Base-by-base conservation (phyloP, 2,797 vertebrate genomes). In the Calcarius lapponicus region DNA sequence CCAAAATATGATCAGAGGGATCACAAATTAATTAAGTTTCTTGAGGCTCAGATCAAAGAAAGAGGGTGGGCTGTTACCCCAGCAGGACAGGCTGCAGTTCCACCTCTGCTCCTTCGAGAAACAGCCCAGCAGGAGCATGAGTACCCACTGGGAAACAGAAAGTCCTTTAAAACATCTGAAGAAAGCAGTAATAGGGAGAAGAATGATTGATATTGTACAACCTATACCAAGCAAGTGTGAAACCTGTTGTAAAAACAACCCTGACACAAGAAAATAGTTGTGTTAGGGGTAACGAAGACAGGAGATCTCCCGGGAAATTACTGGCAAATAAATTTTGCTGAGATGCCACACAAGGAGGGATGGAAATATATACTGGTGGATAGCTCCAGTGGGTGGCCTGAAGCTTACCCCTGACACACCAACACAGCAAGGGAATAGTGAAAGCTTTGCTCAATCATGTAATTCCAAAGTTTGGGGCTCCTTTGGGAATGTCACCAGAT, bases 1-100 rank as follows among this genome's bases (percentile, higher is more conserved):
- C 57, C 36, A 50, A 40, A 61, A n/a, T n/a, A 50, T 0, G 0
- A 75, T 16, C 57, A 61, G 8, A 50, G 6, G 4, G 13, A 61
- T n/a, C 29, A 40, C 6, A 61, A 50, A 50, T 40, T 36, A 48
- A 74, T 38, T 40, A 22, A 17, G 19, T 51, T n/a, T 40, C 36
- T 28, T 21, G 26, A n/a, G 11, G 29, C 57, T 40, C 45, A 61
- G 45, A 61, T 17, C 45, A 51, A 50, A 40, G 28, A 32, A 40
- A 15, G 22, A n/a, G 73, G 36, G 11, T 61, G 73, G 13, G 57
- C 34, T 61, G 57, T 28, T 13, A 51, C 11, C 10, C 17, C 2
- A 2, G 29, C 47, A 61, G 11, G 24, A 40, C 57, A 62, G 31
- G 36, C 17, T 61, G 47, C 28, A 17, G 24, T 42, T 40, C 57